Evolutionary conservation across 2,888 invertebrate species (phyloP), one percentile per base, ranked within the genome.

Genomic region (Buathra laborator): DNA sequence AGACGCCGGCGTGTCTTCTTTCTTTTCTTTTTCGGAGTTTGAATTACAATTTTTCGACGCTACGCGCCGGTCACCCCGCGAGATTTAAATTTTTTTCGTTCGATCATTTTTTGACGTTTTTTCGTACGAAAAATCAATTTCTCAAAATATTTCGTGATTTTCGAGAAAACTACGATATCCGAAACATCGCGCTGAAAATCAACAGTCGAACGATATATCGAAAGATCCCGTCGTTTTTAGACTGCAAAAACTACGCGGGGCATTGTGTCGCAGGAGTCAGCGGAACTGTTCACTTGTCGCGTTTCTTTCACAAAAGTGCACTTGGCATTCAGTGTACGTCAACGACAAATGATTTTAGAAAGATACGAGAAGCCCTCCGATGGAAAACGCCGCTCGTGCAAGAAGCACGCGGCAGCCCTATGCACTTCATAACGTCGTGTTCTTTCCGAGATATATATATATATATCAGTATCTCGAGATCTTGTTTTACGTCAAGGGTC

Each of bases 401-500:
- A 19, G 51, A 46, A 64, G 19, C 9, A 5, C 70, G 24, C 59
- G 48, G 59, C 59, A 46, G 46, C 19, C 72, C 56, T 24, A 24
- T 24, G 2, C 24, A 24, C 24, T 62, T 64, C 32, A n/a, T 74
- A 62, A 46, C 71, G 48, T 76, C 48, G 70, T 24, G 71, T 71
- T 44, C 53, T 32, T 10, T 6, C n/a, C 12, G 67, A 24, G 32
- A 16, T 72, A 24, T 70, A 37, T 67, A 16, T 72, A 37, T 70
- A 37, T 67, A 59, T 29, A 59, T 59, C 59, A 24, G 9, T 77
- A 74, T 84, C 81, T 74, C 67, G 67, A 24, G 24, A 84, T 84
- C 84, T 84, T 74, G 84, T 84, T 84, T 81, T 72, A 53, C 81
- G 72, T 81, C 81, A 70, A 81, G 77, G 76, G 72, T 77, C 48